Evolutionary conservation across 2,797 vertebrate species (phyloP).

Genomic region (Ataeniobius toweri): DNA sequence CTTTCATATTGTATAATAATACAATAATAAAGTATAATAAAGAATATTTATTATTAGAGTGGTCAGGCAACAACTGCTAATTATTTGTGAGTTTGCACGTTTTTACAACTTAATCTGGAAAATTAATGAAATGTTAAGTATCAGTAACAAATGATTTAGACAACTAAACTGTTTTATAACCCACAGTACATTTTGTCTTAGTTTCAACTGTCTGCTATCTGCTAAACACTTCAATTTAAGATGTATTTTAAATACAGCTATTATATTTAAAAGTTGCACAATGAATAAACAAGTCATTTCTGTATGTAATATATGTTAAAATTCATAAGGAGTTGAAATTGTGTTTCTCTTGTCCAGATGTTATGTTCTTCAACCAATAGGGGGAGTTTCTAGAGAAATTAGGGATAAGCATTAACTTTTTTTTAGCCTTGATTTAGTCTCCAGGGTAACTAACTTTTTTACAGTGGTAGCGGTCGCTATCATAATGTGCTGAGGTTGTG

Average conservation of each 20-base stretch:
- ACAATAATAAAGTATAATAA: neutral
- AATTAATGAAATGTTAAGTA: conserved; percentile 11
- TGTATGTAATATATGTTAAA: neutral
- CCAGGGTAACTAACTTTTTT: neutral
- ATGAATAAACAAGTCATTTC: neutral
- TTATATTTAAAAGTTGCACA: neutral
- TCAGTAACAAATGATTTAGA: conserved; percentile 1
- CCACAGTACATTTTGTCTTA: neutral
- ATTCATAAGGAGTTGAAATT: neutral
- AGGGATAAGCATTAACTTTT: neutral
- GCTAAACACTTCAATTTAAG: neutral
- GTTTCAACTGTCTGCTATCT: neutral
- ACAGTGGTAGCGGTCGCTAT: too few relatives aligned
- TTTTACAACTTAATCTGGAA: conserved; percentile 2
- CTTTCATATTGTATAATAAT: conserved; percentile 3
- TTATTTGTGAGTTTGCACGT: conserved; percentile 19
- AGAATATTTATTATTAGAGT: conserved; percentile 29
- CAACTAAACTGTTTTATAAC: conserved; percentile 2
- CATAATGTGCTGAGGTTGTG: too few relatives aligned
- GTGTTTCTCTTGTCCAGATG: neutral
- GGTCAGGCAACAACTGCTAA: conserved; percentile 7
- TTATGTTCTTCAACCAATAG: neutral
- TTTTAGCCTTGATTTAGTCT: neutral
- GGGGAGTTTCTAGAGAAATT: neutral
- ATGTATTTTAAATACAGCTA: neutral